A percentile compares a stretch with the other conserved stretches of the same genome.
Evolutionary conservation across 2,888 invertebrate genomes (phyloP).

Genomic region (Erebia palarica): DNA sequence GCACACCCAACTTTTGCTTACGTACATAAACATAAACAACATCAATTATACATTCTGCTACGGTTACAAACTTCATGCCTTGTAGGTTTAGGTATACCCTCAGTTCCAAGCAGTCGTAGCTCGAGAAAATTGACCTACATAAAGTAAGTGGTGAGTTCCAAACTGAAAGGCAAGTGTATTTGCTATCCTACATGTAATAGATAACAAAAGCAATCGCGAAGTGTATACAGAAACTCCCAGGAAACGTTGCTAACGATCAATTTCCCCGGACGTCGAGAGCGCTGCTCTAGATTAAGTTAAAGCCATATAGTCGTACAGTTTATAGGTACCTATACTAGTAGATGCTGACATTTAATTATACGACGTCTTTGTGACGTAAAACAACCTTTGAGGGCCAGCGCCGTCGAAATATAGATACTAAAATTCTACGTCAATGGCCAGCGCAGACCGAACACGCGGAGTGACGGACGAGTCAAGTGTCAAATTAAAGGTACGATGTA

Average conservation of each 20-base stretch:
- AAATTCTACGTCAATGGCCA: too few relatives aligned
- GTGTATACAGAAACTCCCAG: background rate
- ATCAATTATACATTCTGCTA: too few relatives aligned
- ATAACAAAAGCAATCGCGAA: constrained; percentile 11
- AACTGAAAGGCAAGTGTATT: background rate
- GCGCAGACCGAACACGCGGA: too few relatives aligned
- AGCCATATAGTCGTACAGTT: background rate
- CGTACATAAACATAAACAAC: too few relatives aligned
- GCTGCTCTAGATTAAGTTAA: constrained; percentile 15
- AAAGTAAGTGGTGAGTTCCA: background rate
- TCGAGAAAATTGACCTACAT: background rate
- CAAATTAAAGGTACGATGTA: too few relatives aligned
- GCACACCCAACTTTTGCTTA: too few relatives aligned
- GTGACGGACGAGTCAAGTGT: too few relatives aligned
- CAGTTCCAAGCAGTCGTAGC: background rate
- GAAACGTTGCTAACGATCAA: constrained; percentile 26
- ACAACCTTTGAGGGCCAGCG: too few relatives aligned
- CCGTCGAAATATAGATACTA: too few relatives aligned
- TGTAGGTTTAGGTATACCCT: too few relatives aligned
- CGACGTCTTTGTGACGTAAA: constrained; percentile 1
- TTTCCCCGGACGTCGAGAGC: constrained; percentile 15
- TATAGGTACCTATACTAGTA: background rate
- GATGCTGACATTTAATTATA: constrained; percentile 7
- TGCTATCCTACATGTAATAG: background rate
- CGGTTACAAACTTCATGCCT: too few relatives aligned